Percentiles rank a stretch among this genome's conserved stretches.
phyloP scores from a whole-genome alignment of 2,797 vertebrate genomes.

The Gambelia wislizenii region DNA sequence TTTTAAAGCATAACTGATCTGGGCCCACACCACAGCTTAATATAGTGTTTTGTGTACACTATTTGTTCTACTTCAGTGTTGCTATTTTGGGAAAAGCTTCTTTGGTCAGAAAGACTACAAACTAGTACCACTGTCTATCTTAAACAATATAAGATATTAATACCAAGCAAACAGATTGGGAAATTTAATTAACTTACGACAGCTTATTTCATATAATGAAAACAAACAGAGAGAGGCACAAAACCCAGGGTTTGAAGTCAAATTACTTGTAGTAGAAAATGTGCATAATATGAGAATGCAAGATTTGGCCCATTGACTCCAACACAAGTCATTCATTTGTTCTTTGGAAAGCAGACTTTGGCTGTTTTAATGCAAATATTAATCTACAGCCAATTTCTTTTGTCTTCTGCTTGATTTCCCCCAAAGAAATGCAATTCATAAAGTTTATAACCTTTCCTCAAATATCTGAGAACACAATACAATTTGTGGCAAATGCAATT shows the following conservation, averaged over 20 bases:
- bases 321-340: constrained; percentile 6
- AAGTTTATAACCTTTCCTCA: constrained; percentile 41
- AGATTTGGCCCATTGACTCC: constrained; percentile 19
- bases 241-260: background rate
- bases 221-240: constrained; percentile 1
- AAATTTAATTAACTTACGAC: constrained; percentile 28
- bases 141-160: constrained; percentile 35
- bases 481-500: constrained; percentile 23
- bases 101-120: background rate
- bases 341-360: background rate
- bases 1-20: background rate
- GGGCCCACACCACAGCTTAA: background rate
- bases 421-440: constrained; percentile 30
- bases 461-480: constrained; percentile 25
- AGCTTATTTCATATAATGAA: constrained; percentile 13
- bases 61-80: constrained; percentile 5
- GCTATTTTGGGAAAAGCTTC: background rate
- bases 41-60: fast-evolving
- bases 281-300: constrained; percentile 13
- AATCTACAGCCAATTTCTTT: constrained; percentile 40
- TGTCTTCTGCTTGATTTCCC: constrained; percentile 40
- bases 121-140: background rate
- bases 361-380: constrained; percentile 33
- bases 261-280: constrained; percentile 11
- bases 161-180: constrained; percentile 22